These are phyloP conservation scores for Anhinga anhinga DNA, from an alignment of 2,113 vertebrate species.

Conservation along the genomic window DNA sequence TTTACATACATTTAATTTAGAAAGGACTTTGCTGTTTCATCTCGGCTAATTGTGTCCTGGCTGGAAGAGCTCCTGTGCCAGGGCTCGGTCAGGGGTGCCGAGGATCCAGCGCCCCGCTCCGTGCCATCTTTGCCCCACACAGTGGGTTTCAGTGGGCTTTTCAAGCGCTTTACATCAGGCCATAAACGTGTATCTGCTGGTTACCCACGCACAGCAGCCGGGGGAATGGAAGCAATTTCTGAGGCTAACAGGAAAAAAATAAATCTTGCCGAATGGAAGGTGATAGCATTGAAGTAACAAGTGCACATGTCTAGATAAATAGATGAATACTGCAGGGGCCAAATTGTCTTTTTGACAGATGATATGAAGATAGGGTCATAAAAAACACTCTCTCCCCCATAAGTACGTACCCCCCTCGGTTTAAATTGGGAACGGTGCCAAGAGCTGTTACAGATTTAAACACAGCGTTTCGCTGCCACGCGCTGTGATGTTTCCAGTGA, in stretches of 20 bases:
- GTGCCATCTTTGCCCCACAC: not conserved
- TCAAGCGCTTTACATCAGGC: not conserved
- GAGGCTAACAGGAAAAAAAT: not conserved
- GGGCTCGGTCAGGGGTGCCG: not conserved
- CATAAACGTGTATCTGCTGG: not conserved
- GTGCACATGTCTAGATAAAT: not conserved
- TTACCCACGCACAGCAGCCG: not conserved
- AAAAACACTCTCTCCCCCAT: not conserved
- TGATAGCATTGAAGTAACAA: not conserved
- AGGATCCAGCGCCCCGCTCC: not conserved
- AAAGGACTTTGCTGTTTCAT: not conserved
- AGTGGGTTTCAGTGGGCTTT: not conserved
- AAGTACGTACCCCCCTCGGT: not conserved
- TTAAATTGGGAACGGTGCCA: not conserved
- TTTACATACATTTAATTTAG: not conserved
- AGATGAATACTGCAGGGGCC: not conserved
- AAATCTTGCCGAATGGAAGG: not conserved
- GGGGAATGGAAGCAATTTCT: not conserved
- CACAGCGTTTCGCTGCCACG: not conserved
- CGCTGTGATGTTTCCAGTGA: not conserved
- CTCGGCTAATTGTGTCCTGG: not conserved
- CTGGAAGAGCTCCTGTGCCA: not conserved
- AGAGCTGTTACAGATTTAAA: not conserved
- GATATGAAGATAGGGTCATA: not conserved
- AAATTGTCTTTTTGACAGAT: not conserved